Evolutionary conservation across 1,140 invertebrate species (phyloP), one percentile per base, ranked within the genome.

Genomic region (Sweltsa coloradensis): DNA sequence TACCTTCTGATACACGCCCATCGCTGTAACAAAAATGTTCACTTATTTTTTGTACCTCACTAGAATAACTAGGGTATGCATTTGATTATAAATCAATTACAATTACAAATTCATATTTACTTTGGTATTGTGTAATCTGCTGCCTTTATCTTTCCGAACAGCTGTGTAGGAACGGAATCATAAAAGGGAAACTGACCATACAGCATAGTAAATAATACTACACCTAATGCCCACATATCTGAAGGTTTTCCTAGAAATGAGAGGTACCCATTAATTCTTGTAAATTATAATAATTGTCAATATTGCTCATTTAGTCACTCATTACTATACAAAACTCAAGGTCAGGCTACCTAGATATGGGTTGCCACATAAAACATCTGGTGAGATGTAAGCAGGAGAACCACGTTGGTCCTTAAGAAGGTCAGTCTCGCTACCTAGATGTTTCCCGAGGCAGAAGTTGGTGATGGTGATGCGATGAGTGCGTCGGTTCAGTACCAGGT

Each of bases 161-260:
- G 65, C 62, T 85, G 79, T 9, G 81, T 77, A 2, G 85, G 77
- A 55, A 73, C 78, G 27, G 74, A 79, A 59, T 89, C 83, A 60
- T 85, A 89, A 67, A 89, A 90, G 0, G 85, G 86, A 61, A 89
- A 87, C 63, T 87, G 82, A n/a, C 85, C 85, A 62, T 85, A 89
- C 3, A 90, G 66, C 83, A 89, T 88, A 1, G 85, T 88, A 60
- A 80, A 90, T 5, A 89, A 63, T 3, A 89, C 80, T 19, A 90
- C 83, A 5, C 85, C 85, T 2, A 89, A 57, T 3, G 85, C 84
- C 86, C 85, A 90, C 82, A 89, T 87, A 60, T 90, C 86, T 24
- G 83, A 85, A 0, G 85, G 84, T 61, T 89, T 89, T 7, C 74
- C 74, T 77, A 55, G 39, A 60, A 60, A 45, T 25, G 41, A 49